Conservation (phyloP, 30 jellyfish, hydroid and myxozoan genomes). For the Aurelia sp. region DNA sequence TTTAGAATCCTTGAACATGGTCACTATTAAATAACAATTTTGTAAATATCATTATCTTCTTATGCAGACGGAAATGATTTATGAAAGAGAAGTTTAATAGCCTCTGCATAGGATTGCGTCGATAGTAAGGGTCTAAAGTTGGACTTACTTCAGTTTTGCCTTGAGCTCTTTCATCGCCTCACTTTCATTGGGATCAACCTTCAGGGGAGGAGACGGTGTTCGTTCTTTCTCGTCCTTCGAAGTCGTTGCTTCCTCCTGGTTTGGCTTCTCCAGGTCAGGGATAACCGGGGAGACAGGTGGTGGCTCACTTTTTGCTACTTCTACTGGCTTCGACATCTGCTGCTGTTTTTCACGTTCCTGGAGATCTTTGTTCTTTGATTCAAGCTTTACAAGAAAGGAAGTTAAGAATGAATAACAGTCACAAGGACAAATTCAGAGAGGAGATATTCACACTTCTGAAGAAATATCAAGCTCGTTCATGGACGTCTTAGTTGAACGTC, state of each 20-base stretch:
- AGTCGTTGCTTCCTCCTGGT: slow-evolving; percentile 47
- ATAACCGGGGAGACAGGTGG: slow-evolving; percentile 5
- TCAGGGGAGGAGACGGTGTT: slow-evolving; percentile 67
- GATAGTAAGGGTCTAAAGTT: not conserved
- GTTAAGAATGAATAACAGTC: not conserved
- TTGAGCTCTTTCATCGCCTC: slow-evolving; percentile 80
- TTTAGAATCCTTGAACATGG: no score
- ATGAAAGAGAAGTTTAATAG: no score
- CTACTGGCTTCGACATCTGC: slow-evolving; percentile 20
- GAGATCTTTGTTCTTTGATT: slow-evolving; percentile 16
- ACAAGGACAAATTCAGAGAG: no score
- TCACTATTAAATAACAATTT: no score
- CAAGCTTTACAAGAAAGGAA: slow-evolving; percentile 17
- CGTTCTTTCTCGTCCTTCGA: slow-evolving; percentile 54
- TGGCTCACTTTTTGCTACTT: slow-evolving; percentile 29
- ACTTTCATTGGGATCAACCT: slow-evolving; percentile 64
- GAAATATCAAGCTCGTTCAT: no score
- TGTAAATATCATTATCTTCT: no score
- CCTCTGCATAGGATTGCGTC: no score
- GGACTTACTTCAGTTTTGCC: slow-evolving; percentile 77
- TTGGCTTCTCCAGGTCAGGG: slow-evolving; percentile 39
- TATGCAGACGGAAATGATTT: no score
- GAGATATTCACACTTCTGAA: no score
- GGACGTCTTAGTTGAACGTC: no score
- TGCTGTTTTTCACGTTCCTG: slow-evolving; percentile 55